phyloP scores from a whole-genome alignment of 2,797 vertebrate species.

The Siniperca scherzeri region DNA sequence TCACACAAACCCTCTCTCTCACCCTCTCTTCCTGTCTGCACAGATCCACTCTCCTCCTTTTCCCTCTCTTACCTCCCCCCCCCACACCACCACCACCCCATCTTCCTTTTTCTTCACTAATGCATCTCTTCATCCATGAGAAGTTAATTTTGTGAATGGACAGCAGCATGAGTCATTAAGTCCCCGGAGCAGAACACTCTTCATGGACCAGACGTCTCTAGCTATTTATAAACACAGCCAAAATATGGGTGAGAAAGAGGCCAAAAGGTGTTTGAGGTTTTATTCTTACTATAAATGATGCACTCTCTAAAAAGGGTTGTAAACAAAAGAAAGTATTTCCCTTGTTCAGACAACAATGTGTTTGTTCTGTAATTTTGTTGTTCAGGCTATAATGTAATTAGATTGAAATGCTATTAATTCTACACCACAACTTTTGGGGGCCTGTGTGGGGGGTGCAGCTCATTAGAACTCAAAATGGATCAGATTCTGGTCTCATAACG shows the following conservation, averaged over 20 bases:
- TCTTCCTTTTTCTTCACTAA: slow-evolving; percentile 40
- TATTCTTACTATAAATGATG: not conserved
- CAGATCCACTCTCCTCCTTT: slow-evolving; percentile 6
- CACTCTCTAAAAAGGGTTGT: not conserved
- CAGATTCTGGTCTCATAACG: slow-evolving; percentile 27
- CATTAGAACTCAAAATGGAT: slow-evolving; percentile 62
- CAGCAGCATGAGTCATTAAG: slow-evolving; percentile 67
- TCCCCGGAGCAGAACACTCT: slow-evolving; percentile 47
- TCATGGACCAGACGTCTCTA: slow-evolving; percentile 43
- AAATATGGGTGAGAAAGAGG: slow-evolving; percentile 54
- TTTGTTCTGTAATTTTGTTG: slow-evolving; percentile 30
- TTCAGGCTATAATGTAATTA: slow-evolving; percentile 35
- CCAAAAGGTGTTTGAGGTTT: slow-evolving; percentile 32
- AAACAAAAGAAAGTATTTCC: not conserved
- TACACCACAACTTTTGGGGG: slow-evolving; percentile 31
- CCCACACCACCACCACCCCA: no score
- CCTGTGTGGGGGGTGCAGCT: slow-evolving; percentile 22
- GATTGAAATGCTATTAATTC: slow-evolving; percentile 41
- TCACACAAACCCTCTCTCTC: slow-evolving; percentile 1
- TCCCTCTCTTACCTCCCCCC: slow-evolving; percentile 15
- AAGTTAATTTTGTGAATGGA: slow-evolving; percentile 76
- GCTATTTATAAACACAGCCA: slow-evolving; percentile 68
- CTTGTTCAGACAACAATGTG: slow-evolving; percentile 5
- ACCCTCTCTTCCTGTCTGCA: slow-evolving; percentile 1
- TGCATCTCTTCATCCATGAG: slow-evolving; percentile 49